These are phyloP conservation scores for Contarinia nasturtii DNA, from an alignment of 1,140 invertebrate species.

Conservation along the genomic window DNA sequence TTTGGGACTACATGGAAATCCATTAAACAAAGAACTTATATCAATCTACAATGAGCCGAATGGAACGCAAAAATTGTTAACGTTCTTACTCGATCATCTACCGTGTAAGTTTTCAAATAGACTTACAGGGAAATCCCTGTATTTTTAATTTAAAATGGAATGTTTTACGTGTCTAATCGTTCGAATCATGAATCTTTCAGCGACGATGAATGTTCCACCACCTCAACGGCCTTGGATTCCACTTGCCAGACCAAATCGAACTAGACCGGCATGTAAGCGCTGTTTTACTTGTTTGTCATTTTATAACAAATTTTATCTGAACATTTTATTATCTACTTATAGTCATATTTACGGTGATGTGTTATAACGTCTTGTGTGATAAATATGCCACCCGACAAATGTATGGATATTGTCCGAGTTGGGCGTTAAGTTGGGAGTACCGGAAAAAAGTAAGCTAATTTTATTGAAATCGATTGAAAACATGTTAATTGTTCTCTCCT, in stretches of 20 bases:
- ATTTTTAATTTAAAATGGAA: background rate
- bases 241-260: conserved; percentile 65
- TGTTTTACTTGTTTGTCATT: background rate
- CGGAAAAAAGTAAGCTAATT: conserved; percentile 53
- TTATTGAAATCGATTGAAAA: background rate
- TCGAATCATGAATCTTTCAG: background rate
- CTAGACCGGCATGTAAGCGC: conserved; percentile 64
- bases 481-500: background rate
- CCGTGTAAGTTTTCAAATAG: conserved; percentile 57
- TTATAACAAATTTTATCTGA: background rate
- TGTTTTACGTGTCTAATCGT: background rate
- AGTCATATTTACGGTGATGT: conserved; percentile 98
- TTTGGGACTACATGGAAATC: conserved; percentile 82
- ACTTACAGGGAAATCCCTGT: background rate
- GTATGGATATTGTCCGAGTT: conserved; percentile 94
- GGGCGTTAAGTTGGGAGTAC: conserved; percentile 97
- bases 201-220: conserved; percentile 29
- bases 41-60: conserved; percentile 80
- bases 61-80: conserved; percentile 82
- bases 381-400: conserved; percentile 95
- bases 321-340: conserved; percentile 7
- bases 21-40: conserved; percentile 79
- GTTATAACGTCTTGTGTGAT: conserved; percentile 98
- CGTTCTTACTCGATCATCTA: conserved; percentile 85
- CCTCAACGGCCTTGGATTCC: conserved; percentile 88